Conservation (phyloP, 2,113 vertebrate genomes). For the Calyptomena viridis region DNA sequence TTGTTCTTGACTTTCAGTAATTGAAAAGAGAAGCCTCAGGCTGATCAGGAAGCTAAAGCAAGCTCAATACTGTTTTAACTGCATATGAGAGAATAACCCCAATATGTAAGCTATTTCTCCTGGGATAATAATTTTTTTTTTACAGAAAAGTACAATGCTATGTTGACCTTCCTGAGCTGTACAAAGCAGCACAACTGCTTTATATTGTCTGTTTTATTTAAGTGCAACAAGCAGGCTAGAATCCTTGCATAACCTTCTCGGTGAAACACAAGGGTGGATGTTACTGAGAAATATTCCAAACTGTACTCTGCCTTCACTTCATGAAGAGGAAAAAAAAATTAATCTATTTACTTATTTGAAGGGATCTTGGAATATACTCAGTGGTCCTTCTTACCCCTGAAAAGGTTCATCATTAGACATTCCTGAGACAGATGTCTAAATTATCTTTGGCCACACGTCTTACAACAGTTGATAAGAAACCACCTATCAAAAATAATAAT, state of each 20-base stretch:
- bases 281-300: background rate
- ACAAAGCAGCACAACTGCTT: background rate
- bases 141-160: background rate
- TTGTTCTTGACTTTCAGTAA: background rate
- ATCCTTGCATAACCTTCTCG: background rate
- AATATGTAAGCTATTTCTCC: background rate
- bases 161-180: background rate
- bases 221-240: background rate
- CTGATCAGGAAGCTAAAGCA: background rate
- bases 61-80: background rate
- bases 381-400: background rate
- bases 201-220: background rate
- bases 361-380: background rate
- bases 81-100: background rate
- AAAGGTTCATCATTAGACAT: background rate
- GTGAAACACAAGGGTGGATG: background rate
- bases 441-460: background rate
- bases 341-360: background rate
- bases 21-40: background rate
- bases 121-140: background rate
- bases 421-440: rapidly evolving
- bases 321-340: background rate
- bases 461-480: background rate
- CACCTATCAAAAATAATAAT: background rate
- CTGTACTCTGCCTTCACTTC: background rate